Base-by-base conservation (phyloP, 2,888 invertebrate genomes). In the Volucella inflata region DNA sequence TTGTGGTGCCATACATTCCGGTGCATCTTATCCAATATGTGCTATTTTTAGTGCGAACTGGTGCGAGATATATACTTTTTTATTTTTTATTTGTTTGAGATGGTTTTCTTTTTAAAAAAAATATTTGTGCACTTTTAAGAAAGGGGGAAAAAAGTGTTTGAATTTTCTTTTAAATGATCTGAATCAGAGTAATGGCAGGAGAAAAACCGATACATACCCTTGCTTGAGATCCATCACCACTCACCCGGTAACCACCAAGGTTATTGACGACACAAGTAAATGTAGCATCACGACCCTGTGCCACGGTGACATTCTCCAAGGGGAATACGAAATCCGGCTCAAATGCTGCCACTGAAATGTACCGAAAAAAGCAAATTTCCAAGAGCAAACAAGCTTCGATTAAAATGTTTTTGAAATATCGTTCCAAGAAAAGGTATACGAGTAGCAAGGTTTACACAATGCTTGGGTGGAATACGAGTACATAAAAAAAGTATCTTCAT, bases 191-290 rank as follows among this genome's bases (percentile, higher is more conserved):
- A 38, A 68, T 78, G 57, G 81, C 75, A 60, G 70, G 79, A 83
- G 87, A 88, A 90, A 89, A 92, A 92, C 92, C 91, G 94, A 95
- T 96, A 96, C 96, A 95, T 96, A 96, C 96, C 96, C 96, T 95
- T 94, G 95, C 95, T 92, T 95, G 95, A 94, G 95, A 94, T 89
- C 91, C 88, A 94, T 96, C 96, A 94, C 96, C 96, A 97, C 97
- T 97, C 97, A 97, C 97, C 96, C 96, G 95, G 94, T 96, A 94
- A 93, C 94, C 94, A 89, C 94, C 94, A 91, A 96, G 94, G 93
- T 96, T 95, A 93, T 95, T 95, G 91, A 96, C 96, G 90, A 95
- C 95, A 90, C 96, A 96, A 89, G 95, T 95, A 92, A 96, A 95
- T 89, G 95, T 95, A 88, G 96, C 96, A 92, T 96, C 96, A 89